phyloP scores from a whole-genome alignment of 2,888 invertebrate species.

The Archips crataeganus region DNA sequence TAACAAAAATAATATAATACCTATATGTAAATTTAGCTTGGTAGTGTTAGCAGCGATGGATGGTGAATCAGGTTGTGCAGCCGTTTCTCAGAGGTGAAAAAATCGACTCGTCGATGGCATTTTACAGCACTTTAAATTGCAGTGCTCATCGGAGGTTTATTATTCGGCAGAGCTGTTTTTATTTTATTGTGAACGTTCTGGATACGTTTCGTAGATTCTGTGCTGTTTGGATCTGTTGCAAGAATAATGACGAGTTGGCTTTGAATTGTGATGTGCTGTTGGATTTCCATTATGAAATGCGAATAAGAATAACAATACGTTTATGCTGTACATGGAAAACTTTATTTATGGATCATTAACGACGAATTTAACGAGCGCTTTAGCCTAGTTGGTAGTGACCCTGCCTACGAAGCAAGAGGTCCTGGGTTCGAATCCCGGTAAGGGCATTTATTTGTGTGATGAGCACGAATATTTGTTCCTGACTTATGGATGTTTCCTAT shows the following conservation, averaged over 20 bases:
- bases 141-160: constrained; percentile 28
- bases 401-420: too few relatives aligned
- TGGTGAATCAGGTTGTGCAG: neutral
- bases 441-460: too few relatives aligned
- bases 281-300: neutral
- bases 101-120: constrained; percentile 25
- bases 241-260: constrained; percentile 16
- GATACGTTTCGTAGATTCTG: constrained; percentile 24
- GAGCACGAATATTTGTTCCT: too few relatives aligned
- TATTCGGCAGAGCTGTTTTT: constrained; percentile 15
- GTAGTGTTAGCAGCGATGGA: neutral
- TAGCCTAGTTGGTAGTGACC: too few relatives aligned
- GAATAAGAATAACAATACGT: neutral
- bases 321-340: too few relatives aligned
- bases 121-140: constrained; percentile 38
- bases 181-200: constrained; percentile 8
- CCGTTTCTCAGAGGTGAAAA: constrained; percentile 2
- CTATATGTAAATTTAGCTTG: too few relatives aligned
- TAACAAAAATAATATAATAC: too few relatives aligned
- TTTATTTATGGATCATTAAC: too few relatives aligned
- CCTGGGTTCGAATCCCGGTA: too few relatives aligned
- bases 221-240: constrained; percentile 12
- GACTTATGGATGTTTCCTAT: too few relatives aligned
- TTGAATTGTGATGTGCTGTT: constrained; percentile 1
- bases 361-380: too few relatives aligned